Evolutionary conservation across 2,888 invertebrate genomes (phyloP).

Genomic region (Schizaphis graminum): DNA sequence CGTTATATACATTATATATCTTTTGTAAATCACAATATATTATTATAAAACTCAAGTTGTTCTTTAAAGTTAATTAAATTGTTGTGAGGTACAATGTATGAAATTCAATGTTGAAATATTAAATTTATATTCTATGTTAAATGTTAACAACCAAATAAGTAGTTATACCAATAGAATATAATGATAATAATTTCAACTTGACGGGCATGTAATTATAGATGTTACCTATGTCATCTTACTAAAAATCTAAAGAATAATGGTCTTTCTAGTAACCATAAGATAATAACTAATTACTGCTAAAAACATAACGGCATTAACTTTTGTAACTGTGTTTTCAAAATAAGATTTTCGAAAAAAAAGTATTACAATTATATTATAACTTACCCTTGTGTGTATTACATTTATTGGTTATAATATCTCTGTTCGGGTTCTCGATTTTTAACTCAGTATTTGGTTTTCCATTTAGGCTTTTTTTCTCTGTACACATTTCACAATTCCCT

Average conservation of each 20-base stretch:
- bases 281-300: neutral
- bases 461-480: conserved; percentile 45
- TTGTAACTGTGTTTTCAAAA: neutral
- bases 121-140: neutral
- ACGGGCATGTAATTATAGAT: neutral
- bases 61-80: neutral
- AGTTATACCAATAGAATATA: neutral
- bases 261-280: neutral
- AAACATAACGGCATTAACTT: neutral
- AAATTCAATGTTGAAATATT: neutral
- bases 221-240: neutral
- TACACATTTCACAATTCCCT: conserved; percentile 53
- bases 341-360: neutral
- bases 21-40: neutral
- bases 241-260: neutral
- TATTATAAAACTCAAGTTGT: neutral
- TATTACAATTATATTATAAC: neutral
- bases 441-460: conserved; percentile 46
- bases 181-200: neutral
- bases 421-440: conserved; percentile 60
- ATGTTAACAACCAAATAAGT: neutral
- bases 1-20: neutral
- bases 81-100: neutral
- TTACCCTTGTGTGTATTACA: conserved; percentile 84
- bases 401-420: conserved; percentile 74